Evolutionary conservation across 2,888 invertebrate genomes (phyloP), one percentile per base, ranked within the genome.

Genomic region (Drosophila engyochracea): DNA sequence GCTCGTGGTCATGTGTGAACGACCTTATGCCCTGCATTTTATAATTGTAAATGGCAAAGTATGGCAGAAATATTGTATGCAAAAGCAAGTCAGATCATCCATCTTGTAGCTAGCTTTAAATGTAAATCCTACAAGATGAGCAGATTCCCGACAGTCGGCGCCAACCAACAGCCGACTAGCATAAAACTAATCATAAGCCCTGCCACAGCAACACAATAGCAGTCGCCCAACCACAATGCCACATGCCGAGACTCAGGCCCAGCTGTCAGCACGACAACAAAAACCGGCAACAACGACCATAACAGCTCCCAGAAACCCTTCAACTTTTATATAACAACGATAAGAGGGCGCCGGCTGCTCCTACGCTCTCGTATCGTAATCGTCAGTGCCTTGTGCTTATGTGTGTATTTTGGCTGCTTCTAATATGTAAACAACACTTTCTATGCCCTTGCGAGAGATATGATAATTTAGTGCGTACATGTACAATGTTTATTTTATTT

Each of bases 131-230:
- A 30, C 16, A 52, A 63, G 31, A 55, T 55, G 51, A 39, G 51
- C 66, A 16, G 12, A 12, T 28, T 2, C 28, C n/a, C 22, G 52
- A 22, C 51, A 66, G 51, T 39, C 28, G 65, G 65, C 62, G 41
- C 65, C 65, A 66, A 41, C 51, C 51, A 74, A 54, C 70, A 37
- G 47, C 25, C 54, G 44, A 63, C 62, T 33, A 65, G 33, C 49
- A 65, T 33, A 22, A 49, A 65, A 68, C 68, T 65, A 65, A 68
- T 68, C 66, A 68, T 51, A 65, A 55, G 68, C 66, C 35, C 49
- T 51, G 55, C 54, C 68, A 31, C 37, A 55, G 39, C 25, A 55
- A 22, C 33, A 68, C 68, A 68, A 66, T 68, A 22, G 49, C 55
- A 22, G 31, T 9, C 39, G 55, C 49, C 19, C 47, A 65, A 66